Evolutionary conservation across 2,797 vertebrate species (phyloP), one percentile per base, ranked within the genome.

Genomic region (Gymnodraco acuticeps): DNA sequence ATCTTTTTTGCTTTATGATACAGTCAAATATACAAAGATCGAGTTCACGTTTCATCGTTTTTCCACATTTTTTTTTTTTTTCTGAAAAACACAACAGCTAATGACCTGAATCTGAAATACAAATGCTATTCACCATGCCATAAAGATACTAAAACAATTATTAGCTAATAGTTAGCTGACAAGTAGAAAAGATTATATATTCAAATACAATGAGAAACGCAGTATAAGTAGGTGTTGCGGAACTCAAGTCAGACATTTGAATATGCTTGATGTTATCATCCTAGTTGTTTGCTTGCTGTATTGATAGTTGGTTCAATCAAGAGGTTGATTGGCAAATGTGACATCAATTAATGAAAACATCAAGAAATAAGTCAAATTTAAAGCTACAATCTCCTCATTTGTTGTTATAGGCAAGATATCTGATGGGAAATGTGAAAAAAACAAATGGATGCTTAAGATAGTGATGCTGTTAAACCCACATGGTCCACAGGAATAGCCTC

Each of bases 61-160:
- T 93, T 92, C 86, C 81, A 88, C 78, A 80, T 96, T 96, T 92
- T 92, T 90, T 14, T 79, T 79, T 96, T 96, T 96, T 96, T 96
- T 88, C 89, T 91, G 87, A 93, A 96, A 96, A 98, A 98, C 97
- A 99, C 98, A 98, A 99, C 98, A 99, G 97, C 97, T 99, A 99
- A 95, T 98, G 98, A 99, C 98, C 98, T 97, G 98, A 99, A 95
- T 96, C 93, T 89, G 95, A 95, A 95, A 98, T 99, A 99, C 98
- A 99, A 98, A 98, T 97, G 97, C 98, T 99, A 99, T 97, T 95
- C 98, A 97, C 97, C 98, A 99, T 99, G 98, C 98, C 98, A 97
- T 97, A 94, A 98, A 97, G 96, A 96, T 98, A 99, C 97, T 97
- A 99, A 99, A 99, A 99, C 97, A 98, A 98, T 97, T 97, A 98